Conservation (phyloP, 2,113 vertebrate genomes). For the Aythya baeri region DNA sequence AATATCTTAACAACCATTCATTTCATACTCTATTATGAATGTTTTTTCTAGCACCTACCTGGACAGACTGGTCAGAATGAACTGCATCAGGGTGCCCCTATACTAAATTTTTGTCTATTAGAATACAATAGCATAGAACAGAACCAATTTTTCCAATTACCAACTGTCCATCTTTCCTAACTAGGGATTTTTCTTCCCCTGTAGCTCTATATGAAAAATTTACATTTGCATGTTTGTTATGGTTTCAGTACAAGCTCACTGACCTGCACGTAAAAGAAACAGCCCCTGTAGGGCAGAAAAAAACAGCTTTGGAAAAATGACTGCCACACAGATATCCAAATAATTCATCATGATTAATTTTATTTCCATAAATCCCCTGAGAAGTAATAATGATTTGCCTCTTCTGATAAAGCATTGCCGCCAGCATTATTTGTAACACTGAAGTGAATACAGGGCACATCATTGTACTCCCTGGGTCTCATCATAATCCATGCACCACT, state of each 20-base stretch:
- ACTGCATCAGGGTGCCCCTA: not conserved
- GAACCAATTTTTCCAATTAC: not conserved
- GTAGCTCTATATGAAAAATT: not conserved
- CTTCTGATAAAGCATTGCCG: not conserved
- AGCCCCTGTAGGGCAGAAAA: not conserved
- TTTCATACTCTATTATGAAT: not conserved
- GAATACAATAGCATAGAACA: not conserved
- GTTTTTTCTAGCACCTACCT: not conserved
- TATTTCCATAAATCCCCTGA: not conserved
- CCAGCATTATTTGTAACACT: not conserved
- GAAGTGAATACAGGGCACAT: not conserved
- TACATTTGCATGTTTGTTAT: not conserved
- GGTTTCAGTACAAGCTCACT: not conserved
- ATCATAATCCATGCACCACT: not conserved
- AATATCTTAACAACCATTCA: not conserved
- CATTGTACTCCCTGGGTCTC: not conserved
- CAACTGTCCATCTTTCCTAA: not conserved
- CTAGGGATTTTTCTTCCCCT: fast-evolving
- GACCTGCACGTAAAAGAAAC: not conserved
- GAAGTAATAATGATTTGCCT: not conserved
- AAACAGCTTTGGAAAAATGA: not conserved
- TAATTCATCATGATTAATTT: not conserved
- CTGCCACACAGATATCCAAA: not conserved
- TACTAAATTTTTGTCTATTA: not conserved
- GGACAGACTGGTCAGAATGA: not conserved